Base-by-base conservation (phyloP, 2,888 invertebrate genomes). In the Sturmia bella region DNA sequence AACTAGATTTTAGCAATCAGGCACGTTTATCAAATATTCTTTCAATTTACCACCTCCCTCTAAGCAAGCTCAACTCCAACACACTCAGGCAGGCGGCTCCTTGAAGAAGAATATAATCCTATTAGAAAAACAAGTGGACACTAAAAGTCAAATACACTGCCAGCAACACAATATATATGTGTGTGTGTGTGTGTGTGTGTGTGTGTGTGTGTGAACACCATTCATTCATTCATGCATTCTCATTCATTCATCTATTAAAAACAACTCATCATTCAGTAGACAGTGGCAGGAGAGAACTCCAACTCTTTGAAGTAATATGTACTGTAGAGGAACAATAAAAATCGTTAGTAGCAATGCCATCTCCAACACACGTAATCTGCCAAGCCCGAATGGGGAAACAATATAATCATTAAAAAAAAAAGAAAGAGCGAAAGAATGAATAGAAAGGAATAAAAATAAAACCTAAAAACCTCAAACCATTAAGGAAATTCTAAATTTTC, bases 101-200 rank as follows among this genome's bases (percentile, higher is more conserved):
- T 70, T 76, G 12, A 69, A 74, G 57, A 54, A 41, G 66, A 37
- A 39, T 59, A 74, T 78, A 82, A 82, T 82, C 74, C 74, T 82
- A 74, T 78, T 82, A 82, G 54, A 70, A 78, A 82, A 63, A 70
- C 69, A 82, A 82, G 78, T 82, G 74, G 82, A 78, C 82, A 82
- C 82, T 82, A 82, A 82, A 82, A 82, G 82, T 82, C 82, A 82
- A 78, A 82, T 59, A 66, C 82, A 82, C 57, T 63, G 57, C 48
- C 19, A 66, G 13, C 21, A 50, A 19, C 21, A 54, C 59, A 21
- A 24, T 54, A 73, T n/a, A 59, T 43, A 45, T 27, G 6, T 27
- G 6, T 27, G 6, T 6, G 6, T 27, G 6, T 27, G 27, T 27
- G 6, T 27, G 6, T 27, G 27, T 27, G 6, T 6, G 27, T 4